phyloP scores from a whole-genome alignment of 2,113 vertebrate species.

The Penelope pileata region DNA sequence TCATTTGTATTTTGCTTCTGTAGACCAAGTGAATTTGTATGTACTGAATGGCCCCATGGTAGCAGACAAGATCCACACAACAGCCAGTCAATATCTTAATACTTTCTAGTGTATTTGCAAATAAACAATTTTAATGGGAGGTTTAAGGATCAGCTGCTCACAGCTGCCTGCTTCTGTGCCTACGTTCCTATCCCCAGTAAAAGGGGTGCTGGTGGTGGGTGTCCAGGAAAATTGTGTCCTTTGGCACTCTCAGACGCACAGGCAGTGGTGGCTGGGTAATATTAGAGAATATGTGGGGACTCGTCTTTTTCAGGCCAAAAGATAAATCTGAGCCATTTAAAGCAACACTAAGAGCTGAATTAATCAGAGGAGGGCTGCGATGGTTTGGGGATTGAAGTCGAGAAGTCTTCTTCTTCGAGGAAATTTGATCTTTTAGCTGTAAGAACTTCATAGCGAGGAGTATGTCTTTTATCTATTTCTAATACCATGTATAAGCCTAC shows the following conservation, averaged over 20 bases:
- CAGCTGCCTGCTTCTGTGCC: not conserved
- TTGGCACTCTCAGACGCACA: not conserved
- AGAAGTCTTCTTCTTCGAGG: not conserved
- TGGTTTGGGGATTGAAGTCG: not conserved
- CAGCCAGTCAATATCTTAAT: not conserved
- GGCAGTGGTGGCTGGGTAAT: not conserved
- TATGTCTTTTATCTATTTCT: not conserved
- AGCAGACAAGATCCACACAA: not conserved
- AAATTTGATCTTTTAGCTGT: not conserved
- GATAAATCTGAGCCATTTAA: not conserved
- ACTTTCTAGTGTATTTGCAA: not conserved
- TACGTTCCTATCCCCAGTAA: not conserved
- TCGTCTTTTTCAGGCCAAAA: not conserved
- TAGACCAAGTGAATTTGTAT: conserved; percentile 2
- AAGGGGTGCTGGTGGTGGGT: not conserved
- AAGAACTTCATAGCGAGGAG: not conserved
- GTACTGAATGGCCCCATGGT: not conserved
- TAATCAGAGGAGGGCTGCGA: not conserved
- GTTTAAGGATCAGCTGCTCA: conserved; percentile 3
- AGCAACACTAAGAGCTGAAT: not conserved
- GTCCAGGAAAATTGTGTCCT: not conserved
- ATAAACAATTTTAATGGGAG: not conserved
- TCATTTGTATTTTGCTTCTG: conserved; percentile 37
- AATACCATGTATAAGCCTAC: not conserved
- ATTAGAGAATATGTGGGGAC: not conserved